These are phyloP conservation scores for Karalla daura DNA, from an alignment of 2,797 vertebrate species.

Conservation along the genomic window DNA sequence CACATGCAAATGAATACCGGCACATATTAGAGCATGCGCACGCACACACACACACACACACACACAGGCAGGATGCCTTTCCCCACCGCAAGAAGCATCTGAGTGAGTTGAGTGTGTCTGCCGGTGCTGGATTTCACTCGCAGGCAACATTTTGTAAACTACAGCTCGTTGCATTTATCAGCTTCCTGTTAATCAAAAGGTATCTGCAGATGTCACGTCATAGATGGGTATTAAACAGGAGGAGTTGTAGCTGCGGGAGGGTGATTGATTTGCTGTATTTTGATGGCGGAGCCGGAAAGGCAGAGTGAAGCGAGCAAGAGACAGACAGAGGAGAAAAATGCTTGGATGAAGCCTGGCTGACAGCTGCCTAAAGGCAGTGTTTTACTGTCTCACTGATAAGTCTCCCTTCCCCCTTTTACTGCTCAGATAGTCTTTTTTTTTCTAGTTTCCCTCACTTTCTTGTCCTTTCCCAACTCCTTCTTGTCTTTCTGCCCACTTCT, in stretches of 20 bases:
- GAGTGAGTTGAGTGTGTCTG: not conserved
- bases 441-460: slow-evolving; percentile 18
- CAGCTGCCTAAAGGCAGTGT: slow-evolving; percentile 70
- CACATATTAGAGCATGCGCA: slow-evolving; percentile 26
- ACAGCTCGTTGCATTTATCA: slow-evolving; percentile 43
- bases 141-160: slow-evolving; percentile 49
- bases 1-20: slow-evolving; percentile 65
- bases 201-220: slow-evolving; percentile 52
- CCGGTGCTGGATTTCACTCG: slow-evolving; percentile 6
- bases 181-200: slow-evolving; percentile 65
- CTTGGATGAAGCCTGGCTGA: slow-evolving; percentile 63
- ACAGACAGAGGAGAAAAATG: slow-evolving; percentile 49
- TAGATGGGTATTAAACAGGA: slow-evolving; percentile 53
- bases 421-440: slow-evolving; percentile 37
- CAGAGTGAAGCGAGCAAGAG: slow-evolving; percentile 43
- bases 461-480: not conserved
- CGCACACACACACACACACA: slow-evolving; percentile 1
- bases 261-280: slow-evolving; percentile 66
- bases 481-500: slow-evolving; percentile 1
- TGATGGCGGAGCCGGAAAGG: slow-evolving; percentile 45
- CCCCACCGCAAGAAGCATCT: slow-evolving; percentile 10
- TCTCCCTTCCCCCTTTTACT: slow-evolving; percentile 32
- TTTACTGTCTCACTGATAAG: slow-evolving; percentile 55
- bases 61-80: slow-evolving; percentile 30
- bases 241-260: slow-evolving; percentile 53